Evolutionary conservation across 35 echinoderm and acorn worm species (phyloP), one percentile per base, ranked within the genome.

Genomic region (Patiria miniata): DNA sequence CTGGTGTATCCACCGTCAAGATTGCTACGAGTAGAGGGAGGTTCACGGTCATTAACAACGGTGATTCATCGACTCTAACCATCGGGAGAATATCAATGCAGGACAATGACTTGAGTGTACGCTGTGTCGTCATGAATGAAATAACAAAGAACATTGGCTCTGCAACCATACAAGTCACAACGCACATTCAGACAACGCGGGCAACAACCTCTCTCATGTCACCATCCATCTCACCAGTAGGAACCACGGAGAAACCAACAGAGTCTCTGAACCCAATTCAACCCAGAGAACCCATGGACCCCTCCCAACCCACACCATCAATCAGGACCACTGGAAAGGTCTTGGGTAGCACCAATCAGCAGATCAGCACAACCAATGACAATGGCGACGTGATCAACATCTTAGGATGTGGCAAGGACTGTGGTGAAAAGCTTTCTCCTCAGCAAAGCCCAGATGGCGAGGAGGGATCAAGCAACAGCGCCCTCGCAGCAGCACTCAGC

Each of bases 71-170:
- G 30, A 65, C 81, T 39, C 38, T 83, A 15, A 61, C 57, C 19
- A 83, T 83, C 34, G 57, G 26, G 22, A 59, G 57, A n/a, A 19
- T 83, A 58, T 21, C 29, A 14, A 57, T 18, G 26, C 9, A 53
- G 18, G 82, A 84, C 57, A 84, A 84, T 58, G 53, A 29, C 36
- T 37, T 36, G n/a, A 58, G 5, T 3, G 82, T 84, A 1, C 28
- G 82, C 10, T 84, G 82, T 21, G 82, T 84, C 39, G 52, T 57
- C 30, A 4, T 60, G 36, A 84, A 84, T 57, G 82, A 7, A 84
- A 14, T 84, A 5, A 84, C 15, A 0, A 53, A 84, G 54, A 65
- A 29, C 19, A 32, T 73, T 30, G 82, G 57, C 15, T 59, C 57
- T 9, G n/a, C 82, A 5, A 18, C 21, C 36, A 8, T 58, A 59